Base-by-base conservation (phyloP, 2,888 invertebrate species). In the Atethmia centrago region DNA sequence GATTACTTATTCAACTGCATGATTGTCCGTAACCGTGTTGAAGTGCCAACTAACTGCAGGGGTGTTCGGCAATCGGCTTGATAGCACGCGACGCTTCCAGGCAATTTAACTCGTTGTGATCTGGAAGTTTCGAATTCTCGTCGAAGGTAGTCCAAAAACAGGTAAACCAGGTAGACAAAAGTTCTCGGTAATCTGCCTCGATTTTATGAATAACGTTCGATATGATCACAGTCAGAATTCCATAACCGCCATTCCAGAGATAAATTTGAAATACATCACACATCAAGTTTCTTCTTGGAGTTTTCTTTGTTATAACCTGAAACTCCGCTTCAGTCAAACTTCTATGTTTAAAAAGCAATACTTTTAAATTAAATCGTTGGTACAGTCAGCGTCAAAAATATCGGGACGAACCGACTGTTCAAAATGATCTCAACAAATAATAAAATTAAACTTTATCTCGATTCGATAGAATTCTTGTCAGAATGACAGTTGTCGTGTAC, bases 1-100 rank as follows among this genome's bases (percentile, higher is more conserved):
- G 83, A 82, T 75, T 55, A 63, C 71, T 40, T 51, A 59, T 68
- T 75, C 82, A 87, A 86, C 80, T 87, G 84, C 65, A 82, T 87
- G 87, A 87, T 87, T 79, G 83, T 51, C 53, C 40, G n/a, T 64
- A 72, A 58, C 63, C 62, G 65, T 31, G 58, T 61, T 82, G 65
- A 80, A 74, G 77, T 74, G 73, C 3, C 62, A 63, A 42, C 63
- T 79, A 53, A 63, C 47, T 58, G 68, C 59, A 45, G 59, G 61
- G 68, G 69, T 56, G 53, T 55, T 62, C 16, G 58, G 7, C 49
- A 66, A 70, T 70, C 42, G 21, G 21, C 47, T 76, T 67, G 40
- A 58, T 69, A 77, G 72, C 53, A 77, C 77, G 66, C 58, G 77
- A 56, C 66, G 55, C 59, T 68, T 68, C 67, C 42, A 65, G 55